Conservation (phyloP, 2,113 vertebrate genomes). For the Asarcornis scutulata region DNA sequence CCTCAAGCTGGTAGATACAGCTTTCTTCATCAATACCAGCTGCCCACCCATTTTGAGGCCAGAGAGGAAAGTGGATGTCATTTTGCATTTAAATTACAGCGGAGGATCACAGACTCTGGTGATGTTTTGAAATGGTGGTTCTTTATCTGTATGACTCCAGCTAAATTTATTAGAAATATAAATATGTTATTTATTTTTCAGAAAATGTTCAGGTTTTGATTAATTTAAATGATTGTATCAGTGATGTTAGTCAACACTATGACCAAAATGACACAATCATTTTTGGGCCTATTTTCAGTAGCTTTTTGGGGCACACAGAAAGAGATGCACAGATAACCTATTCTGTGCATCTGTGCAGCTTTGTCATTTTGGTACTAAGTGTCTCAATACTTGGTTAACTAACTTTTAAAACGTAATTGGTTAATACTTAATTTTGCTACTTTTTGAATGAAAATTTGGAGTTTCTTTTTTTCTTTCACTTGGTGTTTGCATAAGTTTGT, state of each 20-base stretch:
- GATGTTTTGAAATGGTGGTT: background rate
- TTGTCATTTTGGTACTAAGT: background rate
- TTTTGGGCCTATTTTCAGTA: background rate
- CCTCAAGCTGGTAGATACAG: conserved; percentile 77
- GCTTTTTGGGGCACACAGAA: background rate
- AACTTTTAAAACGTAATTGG: background rate
- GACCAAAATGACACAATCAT: background rate
- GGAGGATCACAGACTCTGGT: conserved; percentile 78
- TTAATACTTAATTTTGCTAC: background rate
- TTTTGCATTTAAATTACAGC: conserved; percentile 81
- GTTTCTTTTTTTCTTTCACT: background rate
- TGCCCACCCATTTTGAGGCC: conserved; percentile 78
- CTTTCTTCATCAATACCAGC: conserved; percentile 82
- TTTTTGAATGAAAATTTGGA: background rate
- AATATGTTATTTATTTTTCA: background rate
- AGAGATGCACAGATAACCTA: background rate
- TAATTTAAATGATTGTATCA: background rate
- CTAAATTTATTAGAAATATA: background rate
- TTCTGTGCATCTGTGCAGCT: background rate
- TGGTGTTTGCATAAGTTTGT: background rate
- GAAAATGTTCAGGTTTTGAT: background rate
- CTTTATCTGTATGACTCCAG: background rate
- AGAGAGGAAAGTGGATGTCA: conserved; percentile 79
- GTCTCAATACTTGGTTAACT: background rate
- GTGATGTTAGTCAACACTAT: background rate